These are phyloP conservation scores for Sipha flava DNA, from an alignment of 1,140 invertebrate genomes.

Conservation along the genomic window DNA sequence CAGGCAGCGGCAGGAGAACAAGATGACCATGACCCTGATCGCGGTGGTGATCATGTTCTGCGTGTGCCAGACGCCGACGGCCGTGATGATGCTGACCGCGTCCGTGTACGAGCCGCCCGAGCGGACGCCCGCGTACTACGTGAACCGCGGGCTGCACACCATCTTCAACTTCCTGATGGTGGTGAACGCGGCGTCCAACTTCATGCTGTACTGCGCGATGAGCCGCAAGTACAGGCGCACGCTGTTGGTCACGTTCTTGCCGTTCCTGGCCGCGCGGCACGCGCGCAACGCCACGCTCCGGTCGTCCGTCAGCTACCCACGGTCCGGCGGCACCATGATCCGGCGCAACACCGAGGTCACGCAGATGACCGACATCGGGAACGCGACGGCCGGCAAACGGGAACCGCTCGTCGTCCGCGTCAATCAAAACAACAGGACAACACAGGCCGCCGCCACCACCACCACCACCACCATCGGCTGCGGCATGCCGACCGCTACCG, in stretches of 20 bases:
- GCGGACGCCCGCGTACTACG: slow-evolving; percentile 39
- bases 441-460: neutral
- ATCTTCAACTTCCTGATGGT: slow-evolving; percentile 63
- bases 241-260: slow-evolving; percentile 56
- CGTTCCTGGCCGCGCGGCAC: slow-evolving; percentile 40
- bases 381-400: neutral
- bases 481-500: neutral
- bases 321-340: slow-evolving; percentile 5
- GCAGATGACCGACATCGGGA: neutral
- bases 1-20: slow-evolving; percentile 53
- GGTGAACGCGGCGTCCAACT: slow-evolving; percentile 64
- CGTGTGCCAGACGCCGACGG: slow-evolving; percentile 62
- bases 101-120: slow-evolving; percentile 44
- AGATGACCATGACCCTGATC: slow-evolving; percentile 66
- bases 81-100: slow-evolving; percentile 49
- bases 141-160: slow-evolving; percentile 54
- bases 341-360: slow-evolving; percentile 14
- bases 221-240: slow-evolving; percentile 67
- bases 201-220: slow-evolving; percentile 67
- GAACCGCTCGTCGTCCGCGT: neutral
- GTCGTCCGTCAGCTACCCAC: slow-evolving; percentile 17
- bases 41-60: slow-evolving; percentile 65
- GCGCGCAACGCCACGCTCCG: neutral
- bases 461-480: neutral
- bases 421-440: neutral